Evolutionary conservation across 2,888 invertebrate genomes (phyloP).

Genomic region (Spodoptera littoralis): DNA sequence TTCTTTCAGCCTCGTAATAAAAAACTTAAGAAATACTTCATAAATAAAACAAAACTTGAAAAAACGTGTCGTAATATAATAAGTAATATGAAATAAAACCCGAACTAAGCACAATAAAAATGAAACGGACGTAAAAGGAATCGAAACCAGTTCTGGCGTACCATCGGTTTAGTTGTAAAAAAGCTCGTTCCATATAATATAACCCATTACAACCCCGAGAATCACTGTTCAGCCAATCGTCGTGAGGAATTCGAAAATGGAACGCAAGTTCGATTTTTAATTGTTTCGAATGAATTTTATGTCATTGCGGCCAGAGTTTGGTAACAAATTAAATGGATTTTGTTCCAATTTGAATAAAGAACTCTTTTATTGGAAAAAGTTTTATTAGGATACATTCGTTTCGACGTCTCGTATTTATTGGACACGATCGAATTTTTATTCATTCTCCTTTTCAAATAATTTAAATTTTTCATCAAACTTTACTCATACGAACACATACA

Average conservation of each 20-base stretch:
- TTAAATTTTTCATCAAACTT: no score
- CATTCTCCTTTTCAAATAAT: neutral
- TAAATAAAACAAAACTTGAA: conserved; percentile 63
- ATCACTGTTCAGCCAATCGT: conserved; percentile 83
- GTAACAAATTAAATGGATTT: conserved; percentile 67
- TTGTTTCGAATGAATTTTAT: conserved; percentile 80
- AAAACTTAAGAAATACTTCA: conserved; percentile 49
- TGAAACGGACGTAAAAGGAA: conserved; percentile 81
- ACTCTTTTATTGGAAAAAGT: conserved; percentile 14
- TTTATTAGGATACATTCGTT: neutral
- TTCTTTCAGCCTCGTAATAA: conserved; percentile 40
- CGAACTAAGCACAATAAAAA: conserved; percentile 82
- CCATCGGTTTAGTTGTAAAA: conserved; percentile 87
- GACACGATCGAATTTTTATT: neutral
- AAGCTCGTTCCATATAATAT: conserved; percentile 87
- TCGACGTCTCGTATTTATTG: conserved; percentile 1
- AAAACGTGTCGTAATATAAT: conserved; percentile 82
- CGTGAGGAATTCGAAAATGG: conserved; percentile 80
- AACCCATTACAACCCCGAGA: conserved; percentile 86
- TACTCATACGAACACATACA: no score
- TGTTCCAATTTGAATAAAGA: conserved; percentile 64
- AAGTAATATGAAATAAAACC: conserved; percentile 81
- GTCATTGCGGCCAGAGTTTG: conserved; percentile 70
- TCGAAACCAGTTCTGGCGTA: conserved; percentile 82
- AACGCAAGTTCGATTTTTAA: conserved; percentile 84